Base-by-base conservation (phyloP, 2,888 invertebrate genomes). In the Sturmia bella region DNA sequence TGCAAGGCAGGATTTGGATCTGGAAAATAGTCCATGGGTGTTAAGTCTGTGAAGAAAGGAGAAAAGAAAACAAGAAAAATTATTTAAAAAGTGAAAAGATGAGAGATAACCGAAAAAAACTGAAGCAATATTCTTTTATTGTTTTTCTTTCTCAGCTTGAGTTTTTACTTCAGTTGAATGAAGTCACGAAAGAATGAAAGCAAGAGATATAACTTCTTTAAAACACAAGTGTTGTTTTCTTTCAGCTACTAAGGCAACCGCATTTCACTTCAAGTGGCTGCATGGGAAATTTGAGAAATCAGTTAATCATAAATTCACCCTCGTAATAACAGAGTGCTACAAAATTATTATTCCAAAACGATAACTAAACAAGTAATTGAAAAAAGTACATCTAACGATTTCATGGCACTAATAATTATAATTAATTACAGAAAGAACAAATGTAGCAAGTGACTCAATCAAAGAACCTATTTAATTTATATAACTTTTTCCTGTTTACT, bases 1-100 rank as follows among this genome's bases (percentile, higher is more conserved):
- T 95, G 94, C 86, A 96, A 92, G 37, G 95, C 94, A 56, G 94
- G 93, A 82, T 93, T 92, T 21, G 90, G 87, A 86, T 91, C 91
- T 13, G 90, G 88, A 85, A 88, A 90, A 83, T 88, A 89, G 84
- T 90, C 91, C 87, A 90, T 89, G 81, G 91, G 90, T 83, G 89
- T 87, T 74, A 91, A 87, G 86, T 91, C 91, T 91, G 85, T 45
- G 73, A 70, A 50, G 2, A 54, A 39, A 68, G 11, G n/a, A n/a
- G n/a, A n/a, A 32, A 41, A 41, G n/a, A 72, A 48, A 27, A 37
- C 27, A 64, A 32, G 64, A n/a, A 45, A 39, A 32, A 50, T 41
- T 37, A 45, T 11, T 52, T 57, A 17, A 39, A 73, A 72, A 43
- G n/a, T 17, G 13, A 17, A 24, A 1, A 6, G 24, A n/a, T 17